Evolutionary conservation across 1,140 invertebrate genomes (phyloP), one percentile per base, ranked within the genome.

Genomic region (Anastrepha obliqua): DNA sequence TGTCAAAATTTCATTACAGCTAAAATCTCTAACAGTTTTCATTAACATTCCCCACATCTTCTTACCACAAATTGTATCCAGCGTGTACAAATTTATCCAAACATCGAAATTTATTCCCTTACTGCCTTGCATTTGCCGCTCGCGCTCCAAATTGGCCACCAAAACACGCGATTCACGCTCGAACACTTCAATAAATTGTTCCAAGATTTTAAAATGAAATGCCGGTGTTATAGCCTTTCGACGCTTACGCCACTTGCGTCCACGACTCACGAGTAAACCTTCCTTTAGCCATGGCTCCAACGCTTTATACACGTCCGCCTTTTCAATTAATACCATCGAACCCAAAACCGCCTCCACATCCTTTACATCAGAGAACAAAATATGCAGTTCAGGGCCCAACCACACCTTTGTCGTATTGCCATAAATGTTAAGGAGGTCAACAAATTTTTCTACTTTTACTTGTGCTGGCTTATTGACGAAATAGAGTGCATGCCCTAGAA

Each of bases 191-290:
- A 94, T 91, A 95, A 98, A 98, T 89, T 96, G 95, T 85, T 98
- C 96, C 3, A 98, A 93, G 86, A 98, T 97, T 90, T 96, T 96
- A 90, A 98, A 98, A 93, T 98, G 97, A 91, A 98, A 98, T 0
- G 97, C 96, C 9, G 98, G 97, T 2, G 97, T 97, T 9, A 98
- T 93, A 81, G 98, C 94, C 93, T 97, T 97, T 29, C 98, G 94
- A n/a, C 97, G 94, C 17, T 94, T 93, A 74, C 95, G 95, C 98
- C 98, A 98, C 91, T 97, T 97, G 20, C 92, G 89, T 59, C 95
- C 95, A 0, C 91, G 89, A 89, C 95, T 95, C 39, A 96, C 95
- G 2, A 97, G 93, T 2, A 97, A 93, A 39, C 97, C 97, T 85
- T 95, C 95, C 58, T 95, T 95, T 4, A 97, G 94, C 96, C 96